Conservation (phyloP, 1,140 invertebrate species). For the Nylanderia fulva region DNA sequence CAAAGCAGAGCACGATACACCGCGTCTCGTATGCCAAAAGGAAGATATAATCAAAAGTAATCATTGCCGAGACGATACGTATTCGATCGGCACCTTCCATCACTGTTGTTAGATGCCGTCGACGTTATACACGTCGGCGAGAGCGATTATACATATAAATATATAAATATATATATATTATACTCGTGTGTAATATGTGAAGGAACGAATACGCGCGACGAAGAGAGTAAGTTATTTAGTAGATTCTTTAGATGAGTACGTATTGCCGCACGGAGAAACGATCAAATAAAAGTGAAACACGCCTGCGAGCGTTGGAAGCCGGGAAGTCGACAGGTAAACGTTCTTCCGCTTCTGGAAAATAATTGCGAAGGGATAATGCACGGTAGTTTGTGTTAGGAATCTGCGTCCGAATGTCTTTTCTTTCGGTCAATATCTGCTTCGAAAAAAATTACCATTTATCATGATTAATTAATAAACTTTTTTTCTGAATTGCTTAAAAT, state of each 20-base stretch:
- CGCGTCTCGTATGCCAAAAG: slow-evolving; percentile 68
- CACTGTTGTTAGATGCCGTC: slow-evolving; percentile 69
- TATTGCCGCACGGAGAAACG: slow-evolving; percentile 68
- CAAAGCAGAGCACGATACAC: slow-evolving; percentile 66
- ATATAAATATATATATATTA: slow-evolving; percentile 64
- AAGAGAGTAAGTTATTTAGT: slow-evolving; percentile 80
- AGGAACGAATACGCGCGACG: slow-evolving; percentile 62
- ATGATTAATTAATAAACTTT: slow-evolving; percentile 8
- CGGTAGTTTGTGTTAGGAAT: slow-evolving; percentile 61
- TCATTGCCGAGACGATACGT: slow-evolving; percentile 29
- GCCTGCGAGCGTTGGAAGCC: slow-evolving; percentile 72
- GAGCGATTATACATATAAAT: slow-evolving; percentile 75
- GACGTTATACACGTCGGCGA: slow-evolving; percentile 70
- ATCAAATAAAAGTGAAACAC: slow-evolving; percentile 68
- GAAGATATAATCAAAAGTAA: slow-evolving; percentile 55
- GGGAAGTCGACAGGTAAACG: slow-evolving; percentile 55
- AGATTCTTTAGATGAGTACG: slow-evolving; percentile 75
- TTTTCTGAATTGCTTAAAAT: background rate
- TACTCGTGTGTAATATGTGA: slow-evolving; percentile 62
- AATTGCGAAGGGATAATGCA: slow-evolving; percentile 50
- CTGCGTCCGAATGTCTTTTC: slow-evolving; percentile 22
- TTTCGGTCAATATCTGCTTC: background rate
- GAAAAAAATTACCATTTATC: background rate
- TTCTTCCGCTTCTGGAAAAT: slow-evolving; percentile 50
- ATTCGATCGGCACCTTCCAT: slow-evolving; percentile 66